Base-by-base conservation (phyloP, 2,888 invertebrate species). In the Athripsodes cinereus region DNA sequence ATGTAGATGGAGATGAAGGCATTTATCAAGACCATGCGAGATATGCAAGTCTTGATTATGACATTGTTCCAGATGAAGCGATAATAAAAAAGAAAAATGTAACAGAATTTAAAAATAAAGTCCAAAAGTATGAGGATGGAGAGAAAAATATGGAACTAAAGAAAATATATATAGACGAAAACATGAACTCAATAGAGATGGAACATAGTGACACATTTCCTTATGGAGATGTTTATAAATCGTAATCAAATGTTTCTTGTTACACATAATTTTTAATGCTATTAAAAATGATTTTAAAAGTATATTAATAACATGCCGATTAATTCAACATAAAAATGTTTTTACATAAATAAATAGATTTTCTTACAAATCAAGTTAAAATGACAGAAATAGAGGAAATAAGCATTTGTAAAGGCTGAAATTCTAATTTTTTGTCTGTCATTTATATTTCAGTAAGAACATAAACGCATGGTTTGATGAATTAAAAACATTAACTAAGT, bases 401-500 rank as follows among this genome's bases (percentile, higher is more conserved):
- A n/a, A n/a, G n/a, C n/a, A n/a, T n/a, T n/a, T n/a, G n/a, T n/a
- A n/a, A n/a, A n/a, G n/a, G n/a, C n/a, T n/a, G n/a, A n/a, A n/a
- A n/a, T n/a, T n/a, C n/a, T n/a, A n/a, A n/a, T n/a, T n/a, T n/a
- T n/a, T n/a, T n/a, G n/a, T n/a, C 10, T 3, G 26, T 26, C 10
- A 26, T 6, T 10, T 26, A 26, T 26, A 3, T 34, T 44, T 10
- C 57, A 57, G 57, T 18, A 47, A 44, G 52, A 52, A 57, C 22
- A 52, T 57, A 26, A 52, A 22, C 18, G 22, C 52, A 10, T 57
- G 57, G 57, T 53, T 57, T 13, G 6, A 21, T 13, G 53, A 57
- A 46, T 22, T 57, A 34, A 47, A 57, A 21, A 49, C 22, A 22
- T 20, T 57, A 48, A 22, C 48, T 6, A 53, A 21, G 22, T 40